These are phyloP conservation scores for Neolamprologus kungweensis DNA, from an alignment of 2,113 vertebrate species.

Conservation along the genomic window DNA sequence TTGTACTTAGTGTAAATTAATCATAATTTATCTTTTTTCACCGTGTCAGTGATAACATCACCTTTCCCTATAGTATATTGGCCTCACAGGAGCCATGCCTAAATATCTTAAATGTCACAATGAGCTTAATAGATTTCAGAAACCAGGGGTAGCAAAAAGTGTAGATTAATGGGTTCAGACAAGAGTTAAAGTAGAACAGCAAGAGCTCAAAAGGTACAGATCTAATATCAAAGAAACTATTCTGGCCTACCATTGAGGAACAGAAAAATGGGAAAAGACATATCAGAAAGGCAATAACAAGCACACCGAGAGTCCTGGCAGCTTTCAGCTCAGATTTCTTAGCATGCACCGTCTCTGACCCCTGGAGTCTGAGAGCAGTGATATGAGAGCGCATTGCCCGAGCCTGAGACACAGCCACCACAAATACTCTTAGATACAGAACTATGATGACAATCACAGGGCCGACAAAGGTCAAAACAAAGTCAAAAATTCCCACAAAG, in stretches of 20 bases:
- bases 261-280: not conserved
- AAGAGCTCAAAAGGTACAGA: not conserved
- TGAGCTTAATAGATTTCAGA: not conserved
- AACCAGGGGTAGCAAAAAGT: not conserved
- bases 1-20: not conserved
- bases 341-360: not conserved
- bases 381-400: not conserved
- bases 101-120: not conserved
- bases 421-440: not conserved
- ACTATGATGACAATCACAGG: not conserved
- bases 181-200: not conserved
- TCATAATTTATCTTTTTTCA: not conserved
- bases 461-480: not conserved
- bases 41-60: not conserved
- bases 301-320: not conserved
- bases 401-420: not conserved
- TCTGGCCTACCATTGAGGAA: not conserved
- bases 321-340: not conserved
- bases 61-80: accelerated
- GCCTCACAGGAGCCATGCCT: accelerated
- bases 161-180: not conserved
- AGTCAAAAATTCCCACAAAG: not conserved
- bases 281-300: not conserved
- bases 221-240: not conserved
- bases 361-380: not conserved